Conservation (phyloP, 2,113 vertebrate genomes). For the Pelecanus crispus region DNA sequence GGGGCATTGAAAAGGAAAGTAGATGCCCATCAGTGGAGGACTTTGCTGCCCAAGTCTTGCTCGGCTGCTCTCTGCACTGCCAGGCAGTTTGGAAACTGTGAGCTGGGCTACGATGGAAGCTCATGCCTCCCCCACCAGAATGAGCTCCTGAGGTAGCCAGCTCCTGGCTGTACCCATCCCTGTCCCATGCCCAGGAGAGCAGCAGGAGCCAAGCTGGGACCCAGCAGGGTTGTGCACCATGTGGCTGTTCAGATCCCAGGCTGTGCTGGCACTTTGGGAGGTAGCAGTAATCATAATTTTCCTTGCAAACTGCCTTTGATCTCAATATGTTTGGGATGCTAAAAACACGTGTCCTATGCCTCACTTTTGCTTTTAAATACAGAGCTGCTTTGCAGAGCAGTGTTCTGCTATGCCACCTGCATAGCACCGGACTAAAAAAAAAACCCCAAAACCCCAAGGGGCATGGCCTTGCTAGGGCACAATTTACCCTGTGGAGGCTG, state of each 20-base stretch:
- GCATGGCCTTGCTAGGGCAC: not conserved
- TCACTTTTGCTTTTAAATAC: not conserved
- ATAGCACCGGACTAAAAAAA: not conserved
- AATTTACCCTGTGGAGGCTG: not conserved
- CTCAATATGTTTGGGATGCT: not conserved
- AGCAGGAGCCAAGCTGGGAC: not conserved
- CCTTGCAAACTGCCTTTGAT: not conserved
- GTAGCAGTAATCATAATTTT: not conserved
- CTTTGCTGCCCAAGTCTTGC: not conserved
- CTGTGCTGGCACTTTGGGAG: not conserved
- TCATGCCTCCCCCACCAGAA: not conserved
- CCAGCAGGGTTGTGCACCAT: rapidly evolving
- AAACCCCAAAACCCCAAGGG: not conserved
- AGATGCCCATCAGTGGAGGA: not conserved
- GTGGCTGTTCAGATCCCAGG: not conserved
- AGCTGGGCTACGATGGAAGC: not conserved
- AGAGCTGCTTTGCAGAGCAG: not conserved
- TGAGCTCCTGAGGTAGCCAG: rapidly evolving
- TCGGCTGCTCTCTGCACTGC: not conserved
- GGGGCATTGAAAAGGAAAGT: not conserved
- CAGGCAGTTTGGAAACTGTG: not conserved
- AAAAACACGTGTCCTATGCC: not conserved
- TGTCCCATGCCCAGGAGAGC: not conserved
- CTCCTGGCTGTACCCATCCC: not conserved
- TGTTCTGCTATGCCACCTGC: not conserved